A percentile compares a stretch with the other conserved stretches of the same genome.
These are phyloP conservation scores for Ranitomeya imitator DNA, from an alignment of 2,113 vertebrate species.

Conservation along the genomic window DNA sequence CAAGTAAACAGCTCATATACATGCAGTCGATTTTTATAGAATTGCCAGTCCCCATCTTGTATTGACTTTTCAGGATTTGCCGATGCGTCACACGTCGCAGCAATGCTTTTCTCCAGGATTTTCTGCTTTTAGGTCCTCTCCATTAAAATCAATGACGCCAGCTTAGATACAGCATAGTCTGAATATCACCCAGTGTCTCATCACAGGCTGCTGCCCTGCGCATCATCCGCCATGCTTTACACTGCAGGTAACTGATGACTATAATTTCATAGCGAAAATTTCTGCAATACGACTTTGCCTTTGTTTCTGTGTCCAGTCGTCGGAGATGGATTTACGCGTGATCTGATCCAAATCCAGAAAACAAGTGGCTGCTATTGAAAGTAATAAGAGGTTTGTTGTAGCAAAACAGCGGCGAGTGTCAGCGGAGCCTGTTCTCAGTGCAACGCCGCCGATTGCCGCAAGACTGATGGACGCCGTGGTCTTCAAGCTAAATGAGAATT, in stretches of 20 bases:
- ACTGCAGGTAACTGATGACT: neutral
- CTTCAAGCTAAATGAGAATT: slow-evolving; percentile 41
- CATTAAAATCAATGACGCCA: too few relatives aligned
- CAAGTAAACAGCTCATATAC: too few relatives aligned
- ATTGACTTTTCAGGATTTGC: too few relatives aligned
- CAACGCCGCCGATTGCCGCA: neutral
- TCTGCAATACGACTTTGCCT: neutral
- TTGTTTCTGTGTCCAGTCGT: neutral
- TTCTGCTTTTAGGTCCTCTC: too few relatives aligned
- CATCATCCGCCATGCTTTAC: too few relatives aligned
- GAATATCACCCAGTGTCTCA: too few relatives aligned
- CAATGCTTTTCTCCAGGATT: too few relatives aligned
- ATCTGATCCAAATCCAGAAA: neutral
- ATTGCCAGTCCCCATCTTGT: too few relatives aligned
- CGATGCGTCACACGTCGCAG: too few relatives aligned
- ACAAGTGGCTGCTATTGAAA: slow-evolving; percentile 7
- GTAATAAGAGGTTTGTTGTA: slow-evolving; percentile 22
- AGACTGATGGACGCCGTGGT: slow-evolving; percentile 7
- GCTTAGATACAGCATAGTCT: too few relatives aligned
- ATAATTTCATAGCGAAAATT: neutral
- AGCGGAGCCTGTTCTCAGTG: neutral
- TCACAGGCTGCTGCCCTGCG: too few relatives aligned
- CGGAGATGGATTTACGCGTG: neutral
- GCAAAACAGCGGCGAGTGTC: neutral
- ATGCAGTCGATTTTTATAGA: too few relatives aligned